Evolutionary conservation across 2,113 vertebrate genomes (phyloP).

Genomic region (Indri indri): DNA sequence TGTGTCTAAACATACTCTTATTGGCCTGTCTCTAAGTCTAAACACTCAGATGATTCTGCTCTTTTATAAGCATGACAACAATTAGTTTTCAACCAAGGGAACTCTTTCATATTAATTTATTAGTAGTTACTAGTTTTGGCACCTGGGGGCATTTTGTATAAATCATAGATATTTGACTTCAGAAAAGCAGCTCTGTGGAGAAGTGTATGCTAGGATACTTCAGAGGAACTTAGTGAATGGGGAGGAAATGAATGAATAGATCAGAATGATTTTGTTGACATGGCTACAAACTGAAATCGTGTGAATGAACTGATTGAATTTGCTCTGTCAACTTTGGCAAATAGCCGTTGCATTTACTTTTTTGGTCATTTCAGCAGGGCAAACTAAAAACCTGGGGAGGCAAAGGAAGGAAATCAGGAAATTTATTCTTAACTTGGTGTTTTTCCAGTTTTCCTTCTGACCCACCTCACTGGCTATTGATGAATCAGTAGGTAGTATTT

Average conservation of each 20-base stretch:
- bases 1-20: neutral
- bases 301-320: neutral
- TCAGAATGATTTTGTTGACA: slow-evolving; percentile 1
- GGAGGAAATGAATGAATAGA: neutral
- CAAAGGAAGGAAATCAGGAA: neutral
- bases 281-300: neutral
- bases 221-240: neutral
- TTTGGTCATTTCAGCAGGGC: neutral
- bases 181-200: neutral
- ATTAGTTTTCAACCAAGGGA: neutral
- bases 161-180: neutral
- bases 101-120: neutral
- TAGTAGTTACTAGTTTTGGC: neutral
- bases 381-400: neutral
- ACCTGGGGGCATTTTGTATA: neutral
- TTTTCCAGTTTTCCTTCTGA: neutral
- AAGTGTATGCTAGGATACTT: neutral
- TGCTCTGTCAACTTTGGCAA: neutral
- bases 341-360: neutral
- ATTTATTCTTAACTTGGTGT: neutral
- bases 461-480: neutral
- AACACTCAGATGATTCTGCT: neutral
- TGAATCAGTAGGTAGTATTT: neutral
- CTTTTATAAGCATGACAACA: neutral
- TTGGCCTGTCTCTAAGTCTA: neutral